Base-by-base conservation (phyloP, 2,888 invertebrate genomes). In the Drosophila koepferae region DNA sequence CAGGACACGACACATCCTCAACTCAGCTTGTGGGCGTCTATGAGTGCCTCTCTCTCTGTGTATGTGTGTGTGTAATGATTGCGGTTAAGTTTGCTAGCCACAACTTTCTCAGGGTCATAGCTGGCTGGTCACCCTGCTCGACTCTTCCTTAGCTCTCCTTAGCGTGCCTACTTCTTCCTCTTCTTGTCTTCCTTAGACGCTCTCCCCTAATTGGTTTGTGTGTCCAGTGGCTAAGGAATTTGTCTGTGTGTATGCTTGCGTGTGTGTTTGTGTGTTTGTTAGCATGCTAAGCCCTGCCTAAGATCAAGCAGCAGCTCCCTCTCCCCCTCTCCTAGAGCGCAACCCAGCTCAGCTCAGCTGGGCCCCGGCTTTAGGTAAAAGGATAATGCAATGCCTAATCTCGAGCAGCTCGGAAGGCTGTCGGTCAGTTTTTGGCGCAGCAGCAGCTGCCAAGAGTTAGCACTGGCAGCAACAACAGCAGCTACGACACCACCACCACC, bases 71-170 rank as follows among this genome's bases (percentile, higher is more conserved):
- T 61, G 82, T 75, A 86, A 86, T 87, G 85, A 89, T 89, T 86
- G 90, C 85, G 85, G 85, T 86, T 81, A 67, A 67, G 63, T 66
- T 69, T 31, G 31, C 34, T 58, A 54, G 56, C 48, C 48, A 38
- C 60, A 74, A 73, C 67, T 73, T 84, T 89, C 85, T 89, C 90
- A 86, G 85, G 72, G 85, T 87, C 85, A 85, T 87, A 87, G 85
- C 74, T 89, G 73, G 85, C 77, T 84, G 77, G 56, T 38, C 74
- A 72, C 53, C 41, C 28, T 46, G 18, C 12, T 18, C 59, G 31
- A 18, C 34, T 2, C 18, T 36, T 20, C n/a, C n/a, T 34, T 16
- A 9, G 38, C 23, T 28, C 16, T 41, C 28, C 23, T 54, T 40
- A n/a, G 31, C 51, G 51, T 53, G 18, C 28, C 55, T 41, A 7